These are phyloP conservation scores for Blennius ocellaris DNA, from an alignment of 2,113 vertebrate species.

Conservation along the genomic window DNA sequence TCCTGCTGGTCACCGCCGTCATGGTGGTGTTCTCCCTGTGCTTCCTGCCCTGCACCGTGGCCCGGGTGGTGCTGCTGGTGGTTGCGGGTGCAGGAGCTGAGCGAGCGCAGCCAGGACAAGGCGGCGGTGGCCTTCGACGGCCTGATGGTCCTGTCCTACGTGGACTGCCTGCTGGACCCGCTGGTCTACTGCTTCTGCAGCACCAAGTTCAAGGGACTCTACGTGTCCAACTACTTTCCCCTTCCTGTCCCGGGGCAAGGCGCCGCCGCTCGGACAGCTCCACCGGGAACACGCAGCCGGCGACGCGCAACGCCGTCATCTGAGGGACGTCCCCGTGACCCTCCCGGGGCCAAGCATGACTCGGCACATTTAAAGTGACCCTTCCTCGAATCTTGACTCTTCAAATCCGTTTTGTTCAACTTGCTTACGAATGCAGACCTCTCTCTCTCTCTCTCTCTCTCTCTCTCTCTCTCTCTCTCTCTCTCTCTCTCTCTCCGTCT, in stretches of 20 bases:
- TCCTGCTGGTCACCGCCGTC: conserved; percentile 77
- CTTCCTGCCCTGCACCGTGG: conserved; percentile 82
- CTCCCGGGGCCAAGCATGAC: too few relatives aligned
- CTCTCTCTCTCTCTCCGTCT: too few relatives aligned
- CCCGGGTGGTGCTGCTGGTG: conserved; percentile 79
- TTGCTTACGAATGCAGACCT: too few relatives aligned
- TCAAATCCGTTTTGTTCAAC: too few relatives aligned
- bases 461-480: too few relatives aligned
- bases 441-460: too few relatives aligned
- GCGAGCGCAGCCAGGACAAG: conserved; percentile 18
- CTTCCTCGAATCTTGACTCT: too few relatives aligned
- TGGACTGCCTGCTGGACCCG: conserved; percentile 86
- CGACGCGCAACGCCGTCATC: conserved; percentile 24
- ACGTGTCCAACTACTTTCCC: conserved; percentile 78
- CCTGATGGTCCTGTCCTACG: conserved; percentile 83
- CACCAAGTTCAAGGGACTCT: conserved; percentile 81
- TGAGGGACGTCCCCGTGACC: too few relatives aligned
- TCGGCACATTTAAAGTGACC: too few relatives aligned
- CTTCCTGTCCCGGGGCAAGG: conserved; percentile 37
- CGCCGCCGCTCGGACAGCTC: conserved; percentile 20
- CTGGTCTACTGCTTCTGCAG: conserved; percentile 86
- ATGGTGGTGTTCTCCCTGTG: conserved; percentile 78
- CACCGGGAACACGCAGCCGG: background rate
- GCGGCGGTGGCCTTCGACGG: conserved; percentile 74
- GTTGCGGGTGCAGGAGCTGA: rapidly evolving